Evolutionary conservation across 2,113 vertebrate genomes (phyloP).

Genomic region (Burhinus oedicnemus): DNA sequence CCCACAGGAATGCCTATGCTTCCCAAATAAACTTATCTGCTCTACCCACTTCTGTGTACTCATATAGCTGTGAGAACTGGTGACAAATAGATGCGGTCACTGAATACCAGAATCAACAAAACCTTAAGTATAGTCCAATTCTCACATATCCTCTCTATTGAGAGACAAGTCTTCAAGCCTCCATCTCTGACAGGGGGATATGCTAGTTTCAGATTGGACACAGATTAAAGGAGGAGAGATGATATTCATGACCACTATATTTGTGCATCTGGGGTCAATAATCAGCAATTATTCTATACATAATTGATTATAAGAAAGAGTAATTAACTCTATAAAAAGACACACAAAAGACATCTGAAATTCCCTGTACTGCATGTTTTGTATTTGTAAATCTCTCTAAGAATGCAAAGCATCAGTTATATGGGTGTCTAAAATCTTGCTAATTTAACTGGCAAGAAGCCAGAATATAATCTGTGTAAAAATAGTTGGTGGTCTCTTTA

Average conservation of each 20-base stretch:
- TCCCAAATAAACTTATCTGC: background rate
- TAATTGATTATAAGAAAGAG: background rate
- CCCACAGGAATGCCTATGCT: background rate
- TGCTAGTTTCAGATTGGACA: background rate
- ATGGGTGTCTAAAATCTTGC: background rate
- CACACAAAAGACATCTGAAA: background rate
- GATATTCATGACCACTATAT: background rate
- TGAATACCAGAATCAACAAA: background rate
- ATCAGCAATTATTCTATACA: background rate
- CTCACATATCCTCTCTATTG: background rate
- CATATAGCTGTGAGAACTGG: background rate
- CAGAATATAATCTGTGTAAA: background rate
- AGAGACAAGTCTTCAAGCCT: background rate
- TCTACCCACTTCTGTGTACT: background rate
- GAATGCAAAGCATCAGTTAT: background rate
- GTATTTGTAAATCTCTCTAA: background rate
- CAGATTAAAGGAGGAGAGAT: background rate
- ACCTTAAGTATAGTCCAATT: background rate
- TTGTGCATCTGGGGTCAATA: background rate
- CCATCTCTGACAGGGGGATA: background rate
- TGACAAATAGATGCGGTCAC: background rate
- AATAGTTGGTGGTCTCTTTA: background rate
- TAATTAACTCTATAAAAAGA: background rate
- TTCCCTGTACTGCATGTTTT: background rate
- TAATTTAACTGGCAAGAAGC: background rate